Conservation (phyloP, 2,797 vertebrate species). For the Sebastiscus albofasciatus region DNA sequence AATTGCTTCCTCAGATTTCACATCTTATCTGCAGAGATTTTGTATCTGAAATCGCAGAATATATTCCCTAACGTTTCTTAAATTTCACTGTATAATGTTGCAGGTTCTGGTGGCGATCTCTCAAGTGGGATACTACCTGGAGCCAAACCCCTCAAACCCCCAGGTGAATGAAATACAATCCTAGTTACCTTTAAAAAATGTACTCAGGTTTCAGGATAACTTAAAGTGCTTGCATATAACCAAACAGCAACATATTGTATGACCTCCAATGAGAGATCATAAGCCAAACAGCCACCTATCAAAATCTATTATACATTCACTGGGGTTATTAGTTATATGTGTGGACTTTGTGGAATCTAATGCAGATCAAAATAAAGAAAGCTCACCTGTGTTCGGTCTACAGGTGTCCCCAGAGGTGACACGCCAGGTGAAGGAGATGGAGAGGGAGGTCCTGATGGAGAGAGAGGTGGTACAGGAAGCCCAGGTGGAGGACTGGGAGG, state of each 20-base stretch:
- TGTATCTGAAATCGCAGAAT: neutral
- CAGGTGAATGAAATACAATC: slow-evolving; percentile 60
- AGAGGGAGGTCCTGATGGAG: slow-evolving; percentile 69
- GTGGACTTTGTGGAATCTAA: neutral
- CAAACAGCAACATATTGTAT: neutral
- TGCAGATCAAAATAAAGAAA: neutral
- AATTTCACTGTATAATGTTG: neutral
- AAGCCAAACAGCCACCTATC: neutral
- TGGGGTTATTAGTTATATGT: neutral
- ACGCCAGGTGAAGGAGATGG: slow-evolving; percentile 80
- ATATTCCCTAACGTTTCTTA: neutral
- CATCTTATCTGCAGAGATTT: neutral
- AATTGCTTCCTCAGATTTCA: neutral
- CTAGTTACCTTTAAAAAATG: neutral
- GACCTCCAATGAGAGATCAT: neutral
- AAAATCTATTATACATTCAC: neutral
- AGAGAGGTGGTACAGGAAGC: slow-evolving; percentile 43
- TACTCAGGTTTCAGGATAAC: neutral
- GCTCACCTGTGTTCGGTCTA: neutral
- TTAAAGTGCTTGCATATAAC: neutral
- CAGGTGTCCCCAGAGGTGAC: slow-evolving; percentile 80
- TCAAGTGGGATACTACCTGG: slow-evolving; percentile 59
- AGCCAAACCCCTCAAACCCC: slow-evolving; percentile 75
- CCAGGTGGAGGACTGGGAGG: slow-evolving; percentile 37
- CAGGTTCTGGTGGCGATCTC: slow-evolving; percentile 52